These are phyloP conservation scores for Cheiracanthium punctorium DNA, from an alignment of 2,888 invertebrate species.

Conservation along the genomic window DNA sequence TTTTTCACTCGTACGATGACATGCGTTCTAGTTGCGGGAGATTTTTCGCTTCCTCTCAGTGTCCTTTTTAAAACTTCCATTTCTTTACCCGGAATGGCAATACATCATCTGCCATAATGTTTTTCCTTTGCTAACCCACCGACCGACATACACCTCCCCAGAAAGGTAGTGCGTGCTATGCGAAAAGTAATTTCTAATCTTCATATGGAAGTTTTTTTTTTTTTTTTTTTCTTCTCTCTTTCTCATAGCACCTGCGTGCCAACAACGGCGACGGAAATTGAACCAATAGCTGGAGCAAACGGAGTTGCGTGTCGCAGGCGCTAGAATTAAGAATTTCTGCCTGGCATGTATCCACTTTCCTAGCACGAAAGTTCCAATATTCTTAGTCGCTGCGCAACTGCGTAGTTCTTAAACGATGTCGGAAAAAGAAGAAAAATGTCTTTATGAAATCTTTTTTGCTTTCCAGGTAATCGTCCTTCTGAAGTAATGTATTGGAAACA, in stretches of 20 bases:
- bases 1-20: conserved; percentile 44
- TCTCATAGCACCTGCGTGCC: conserved; percentile 25
- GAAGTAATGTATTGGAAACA: background rate
- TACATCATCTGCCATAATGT: conserved; percentile 32
- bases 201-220: conserved; percentile 30
- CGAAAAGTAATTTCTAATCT: conserved; percentile 46
- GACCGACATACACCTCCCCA: conserved; percentile 14
- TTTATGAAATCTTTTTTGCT: background rate
- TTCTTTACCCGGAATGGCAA: conserved; percentile 38
- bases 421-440: too few relatives aligned
- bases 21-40: conserved; percentile 24
- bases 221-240: too few relatives aligned
- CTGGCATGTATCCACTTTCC: conserved; percentile 49
- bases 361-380: background rate
- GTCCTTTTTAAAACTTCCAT: conserved; percentile 20
- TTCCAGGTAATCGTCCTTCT: background rate
- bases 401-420: background rate
- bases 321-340: background rate
- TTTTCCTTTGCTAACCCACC: conserved; percentile 28
- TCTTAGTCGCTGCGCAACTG: background rate
- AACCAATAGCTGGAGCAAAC: conserved; percentile 29
- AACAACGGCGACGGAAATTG: conserved; percentile 47
- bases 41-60: conserved; percentile 35
- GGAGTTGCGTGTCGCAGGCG: background rate
- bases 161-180: background rate